phyloP scores from a whole-genome alignment of 2,113 vertebrate genomes.

The Bubo bubo region DNA sequence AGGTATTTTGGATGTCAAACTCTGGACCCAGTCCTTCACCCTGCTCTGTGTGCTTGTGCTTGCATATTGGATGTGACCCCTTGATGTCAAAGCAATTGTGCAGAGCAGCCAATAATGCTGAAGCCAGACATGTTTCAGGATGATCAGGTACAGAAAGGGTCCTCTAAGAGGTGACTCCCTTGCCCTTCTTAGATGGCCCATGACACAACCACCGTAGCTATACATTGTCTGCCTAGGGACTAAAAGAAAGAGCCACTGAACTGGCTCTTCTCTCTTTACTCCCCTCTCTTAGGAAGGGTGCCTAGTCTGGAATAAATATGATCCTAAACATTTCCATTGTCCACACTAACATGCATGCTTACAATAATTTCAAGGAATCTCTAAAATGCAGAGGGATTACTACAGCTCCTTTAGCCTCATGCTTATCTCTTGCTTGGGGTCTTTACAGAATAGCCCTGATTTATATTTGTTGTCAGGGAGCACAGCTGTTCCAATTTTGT shows the following conservation, averaged over 20 bases:
- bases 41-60: neutral
- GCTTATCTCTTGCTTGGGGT: neutral
- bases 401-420: neutral
- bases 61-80: neutral
- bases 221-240: neutral
- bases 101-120: neutral
- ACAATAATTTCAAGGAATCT: neutral
- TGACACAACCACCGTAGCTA: neutral
- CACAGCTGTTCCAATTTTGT: conserved; percentile 42
- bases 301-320: neutral
- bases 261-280: neutral
- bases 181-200: neutral
- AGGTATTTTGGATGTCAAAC: neutral
- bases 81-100: neutral
- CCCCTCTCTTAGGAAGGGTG: neutral
- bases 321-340: neutral
- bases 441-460: conserved; percentile 3
- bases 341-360: neutral
- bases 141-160: neutral
- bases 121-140: neutral
- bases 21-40: neutral
- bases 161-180: neutral
- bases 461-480: conserved; percentile 14
- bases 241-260: neutral
- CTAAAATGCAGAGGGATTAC: neutral